These are phyloP conservation scores for Nomada ruficornis DNA, from an alignment of 2,888 invertebrate species.

Conservation along the genomic window DNA sequence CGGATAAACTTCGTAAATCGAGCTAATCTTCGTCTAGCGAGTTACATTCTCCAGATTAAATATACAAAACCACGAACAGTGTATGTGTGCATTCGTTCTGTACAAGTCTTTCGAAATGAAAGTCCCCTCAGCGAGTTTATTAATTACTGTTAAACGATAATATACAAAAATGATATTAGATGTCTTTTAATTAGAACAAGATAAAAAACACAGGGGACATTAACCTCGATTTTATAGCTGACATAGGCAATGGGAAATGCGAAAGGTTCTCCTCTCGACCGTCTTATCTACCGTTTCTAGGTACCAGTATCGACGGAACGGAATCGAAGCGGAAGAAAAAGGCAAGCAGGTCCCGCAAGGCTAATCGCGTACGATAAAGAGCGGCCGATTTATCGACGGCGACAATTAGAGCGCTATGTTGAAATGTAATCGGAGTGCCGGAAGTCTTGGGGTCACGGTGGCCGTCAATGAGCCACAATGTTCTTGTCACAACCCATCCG, in stretches of 20 bases:
- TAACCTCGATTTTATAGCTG: not conserved
- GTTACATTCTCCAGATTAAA: not conserved
- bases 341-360: constrained; percentile 3
- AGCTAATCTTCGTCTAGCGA: not conserved
- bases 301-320: constrained; percentile 27
- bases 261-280: not conserved
- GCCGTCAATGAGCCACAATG: constrained; percentile 46
- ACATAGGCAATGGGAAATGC: not conserved
- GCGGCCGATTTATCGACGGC: constrained; percentile 35
- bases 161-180: too few relatives aligned
- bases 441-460: constrained; percentile 42
- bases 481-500: constrained; percentile 17
- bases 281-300: constrained; percentile 39
- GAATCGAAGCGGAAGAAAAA: constrained; percentile 13
- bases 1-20: constrained; percentile 1
- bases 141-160: too few relatives aligned
- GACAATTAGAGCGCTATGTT: constrained; percentile 35
- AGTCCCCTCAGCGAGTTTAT: too few relatives aligned
- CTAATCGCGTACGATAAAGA: constrained; percentile 46
- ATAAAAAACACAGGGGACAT: constrained; percentile 2
- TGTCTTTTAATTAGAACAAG: not conserved
- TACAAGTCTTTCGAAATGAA: too few relatives aligned
- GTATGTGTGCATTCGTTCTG: not conserved
- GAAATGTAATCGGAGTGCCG: constrained; percentile 66
- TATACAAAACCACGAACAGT: not conserved